Percentiles rank a stretch among this genome's conserved stretches.
Conservation (phyloP, 2,113 vertebrate genomes). For the Tachysurus vachellii region DNA sequence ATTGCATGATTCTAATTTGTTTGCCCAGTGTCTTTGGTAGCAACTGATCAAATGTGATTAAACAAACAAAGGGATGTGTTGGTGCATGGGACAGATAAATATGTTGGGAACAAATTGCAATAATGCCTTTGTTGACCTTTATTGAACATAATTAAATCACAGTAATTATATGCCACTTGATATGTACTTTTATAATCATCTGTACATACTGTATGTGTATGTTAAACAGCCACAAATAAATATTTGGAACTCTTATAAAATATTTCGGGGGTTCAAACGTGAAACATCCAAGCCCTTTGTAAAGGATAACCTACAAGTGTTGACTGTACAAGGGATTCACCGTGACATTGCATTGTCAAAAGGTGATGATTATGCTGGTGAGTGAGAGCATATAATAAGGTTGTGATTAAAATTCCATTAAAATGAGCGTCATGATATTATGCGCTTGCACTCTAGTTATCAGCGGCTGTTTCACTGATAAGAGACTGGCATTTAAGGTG, state of each 20-base stretch:
- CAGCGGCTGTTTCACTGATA: constrained; percentile 21
- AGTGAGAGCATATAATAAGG: constrained; percentile 26
- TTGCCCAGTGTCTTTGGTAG: background rate
- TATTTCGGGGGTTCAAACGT: background rate
- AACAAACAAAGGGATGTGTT: background rate
- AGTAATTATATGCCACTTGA: background rate
- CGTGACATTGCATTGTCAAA: constrained; percentile 30
- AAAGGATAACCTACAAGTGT: constrained; percentile 1
- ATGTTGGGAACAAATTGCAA: background rate
- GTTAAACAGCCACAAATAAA: background rate
- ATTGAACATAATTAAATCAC: background rate
- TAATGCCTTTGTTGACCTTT: background rate
- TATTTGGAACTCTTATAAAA: background rate
- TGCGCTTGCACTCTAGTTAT: constrained; percentile 40
- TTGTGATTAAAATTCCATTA: constrained; percentile 45
- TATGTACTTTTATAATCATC: background rate
- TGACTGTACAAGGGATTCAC: constrained; percentile 27
- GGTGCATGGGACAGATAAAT: background rate
- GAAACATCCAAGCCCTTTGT: background rate
- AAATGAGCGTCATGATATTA: constrained; percentile 26
- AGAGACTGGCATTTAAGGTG: background rate
- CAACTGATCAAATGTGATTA: background rate
- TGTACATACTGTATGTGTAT: background rate
- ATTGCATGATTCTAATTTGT: background rate
- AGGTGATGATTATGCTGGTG: constrained; percentile 35